Evolutionary conservation across 2,888 invertebrate genomes (phyloP), one percentile per base, ranked within the genome.

Genomic region (Lamproptera curius): DNA sequence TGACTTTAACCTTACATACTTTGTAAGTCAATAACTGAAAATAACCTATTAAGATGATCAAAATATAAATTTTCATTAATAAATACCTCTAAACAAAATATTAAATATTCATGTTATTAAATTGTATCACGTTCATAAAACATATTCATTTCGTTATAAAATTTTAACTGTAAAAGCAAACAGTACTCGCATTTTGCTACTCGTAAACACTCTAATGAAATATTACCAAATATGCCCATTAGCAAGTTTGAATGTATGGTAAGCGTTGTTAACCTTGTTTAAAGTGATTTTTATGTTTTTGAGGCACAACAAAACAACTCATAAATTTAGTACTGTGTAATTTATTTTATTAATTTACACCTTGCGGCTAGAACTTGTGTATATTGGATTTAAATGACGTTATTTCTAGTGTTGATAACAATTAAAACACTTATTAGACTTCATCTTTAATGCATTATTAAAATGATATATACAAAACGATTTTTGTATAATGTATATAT

Each of bases 341-440:
- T 74, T 75, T 73, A 73, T 73, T 77, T 76, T 70, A 76, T 71
- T 74, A 73, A 69, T n/a, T n/a, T n/a, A n/a, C n/a, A n/a, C n/a
- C n/a, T n/a, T n/a, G n/a, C n/a, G n/a, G n/a, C n/a, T n/a, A n/a
- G n/a, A n/a, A n/a, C n/a, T n/a, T n/a, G n/a, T n/a, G n/a, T n/a
- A n/a, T n/a, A n/a, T n/a, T n/a, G n/a, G n/a, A n/a, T n/a, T n/a
- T n/a, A n/a, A n/a, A n/a, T n/a, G n/a, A n/a, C n/a, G n/a, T n/a
- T n/a, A n/a, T n/a, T n/a, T n/a, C n/a, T n/a, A n/a, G 5, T 4
- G 23, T 23, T 6, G 8, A 8, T 8, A 4, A 23, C 4, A 23
- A 4, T 4, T 4, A 8, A 4, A 23, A 6, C 23, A 23, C 8
- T 23, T 23, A 23, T 23, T 23, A 23, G 4, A 23, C 4, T 4